phyloP scores from a whole-genome alignment of 2,888 invertebrate genomes.

The Lomographa bimaculata region DNA sequence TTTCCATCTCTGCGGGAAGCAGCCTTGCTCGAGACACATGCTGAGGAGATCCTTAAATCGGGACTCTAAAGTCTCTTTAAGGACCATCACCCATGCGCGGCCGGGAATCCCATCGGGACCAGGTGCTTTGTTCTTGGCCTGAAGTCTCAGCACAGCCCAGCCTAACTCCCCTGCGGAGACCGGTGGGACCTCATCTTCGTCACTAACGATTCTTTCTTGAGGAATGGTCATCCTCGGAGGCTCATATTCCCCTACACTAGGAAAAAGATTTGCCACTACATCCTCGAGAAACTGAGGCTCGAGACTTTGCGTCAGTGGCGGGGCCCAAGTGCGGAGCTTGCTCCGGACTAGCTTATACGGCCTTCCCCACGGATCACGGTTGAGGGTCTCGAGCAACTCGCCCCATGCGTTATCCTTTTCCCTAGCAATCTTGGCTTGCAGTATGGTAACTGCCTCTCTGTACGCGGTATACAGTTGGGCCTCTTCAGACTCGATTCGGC shows the following conservation, averaged over 20 bases:
- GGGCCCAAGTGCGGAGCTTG: constrained; percentile 15
- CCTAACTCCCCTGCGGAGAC: neutral
- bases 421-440: too few species aligned
- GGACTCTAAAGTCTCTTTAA: neutral
- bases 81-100: too few species aligned
- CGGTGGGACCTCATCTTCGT: neutral
- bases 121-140: too few species aligned
- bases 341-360: constrained; percentile 4
- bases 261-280: constrained; percentile 15
- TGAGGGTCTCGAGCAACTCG: too few species aligned
- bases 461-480: constrained; percentile 1
- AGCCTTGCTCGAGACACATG: neutral
- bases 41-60: neutral
- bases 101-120: too few species aligned
- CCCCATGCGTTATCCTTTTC: too few species aligned
- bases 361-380: neutral
- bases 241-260: neutral
- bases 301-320: constrained; percentile 7
- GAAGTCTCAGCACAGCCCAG: too few species aligned
- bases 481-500: neutral
- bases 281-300: constrained; percentile 7
- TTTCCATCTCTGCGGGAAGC: neutral
- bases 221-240: constrained; percentile 2
- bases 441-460: neutral
- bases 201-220: neutral